Conservation (phyloP, 2,113 vertebrate species). For the Corydoras sp. region DNA sequence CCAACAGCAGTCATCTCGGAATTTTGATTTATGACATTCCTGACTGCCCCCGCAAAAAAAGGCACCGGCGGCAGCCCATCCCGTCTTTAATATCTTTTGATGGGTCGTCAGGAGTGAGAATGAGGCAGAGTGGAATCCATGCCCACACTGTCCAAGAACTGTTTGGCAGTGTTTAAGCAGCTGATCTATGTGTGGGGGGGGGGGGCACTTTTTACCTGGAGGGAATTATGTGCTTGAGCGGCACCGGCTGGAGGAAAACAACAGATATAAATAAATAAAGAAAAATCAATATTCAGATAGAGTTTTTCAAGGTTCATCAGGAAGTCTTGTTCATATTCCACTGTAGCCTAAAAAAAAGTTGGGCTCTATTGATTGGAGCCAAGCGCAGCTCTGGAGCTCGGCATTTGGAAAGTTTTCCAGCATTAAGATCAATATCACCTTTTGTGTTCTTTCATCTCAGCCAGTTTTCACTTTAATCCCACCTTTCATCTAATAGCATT, state of each 20-base stretch:
- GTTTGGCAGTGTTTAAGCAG: slow-evolving; percentile 44
- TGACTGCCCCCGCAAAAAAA: slow-evolving; percentile 33
- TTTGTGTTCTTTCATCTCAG: too few species aligned
- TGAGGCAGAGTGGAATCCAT: slow-evolving; percentile 32
- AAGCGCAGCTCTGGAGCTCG: background rate
- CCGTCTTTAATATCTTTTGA: slow-evolving; percentile 51
- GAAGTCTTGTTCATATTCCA: slow-evolving; percentile 38
- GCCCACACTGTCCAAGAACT: slow-evolving; percentile 23
- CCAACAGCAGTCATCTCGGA: slow-evolving; percentile 45
- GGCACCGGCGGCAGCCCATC: slow-evolving; percentile 38
- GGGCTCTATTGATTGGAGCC: background rate
- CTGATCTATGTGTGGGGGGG: too few species aligned
- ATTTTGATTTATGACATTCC: slow-evolving; percentile 51
- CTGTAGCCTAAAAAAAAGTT: background rate
- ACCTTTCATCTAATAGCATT: too few species aligned
- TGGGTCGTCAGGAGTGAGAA: slow-evolving; percentile 35
- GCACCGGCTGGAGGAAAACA: slow-evolving; percentile 6
- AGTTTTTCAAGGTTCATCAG: slow-evolving; percentile 42
- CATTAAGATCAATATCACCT: too few species aligned
- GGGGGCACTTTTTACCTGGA: slow-evolving; percentile 37
- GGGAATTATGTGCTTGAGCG: slow-evolving; percentile 46
- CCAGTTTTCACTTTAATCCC: too few species aligned
- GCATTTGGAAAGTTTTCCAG: too few species aligned
- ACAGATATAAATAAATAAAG: slow-evolving; percentile 40
- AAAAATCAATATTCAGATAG: slow-evolving; percentile 53